A percentile compares a stretch with the other conserved stretches of the same genome.
Evolutionary conservation across 2,113 vertebrate genomes (phyloP).

Genomic region (Oryzias melastigma): DNA sequence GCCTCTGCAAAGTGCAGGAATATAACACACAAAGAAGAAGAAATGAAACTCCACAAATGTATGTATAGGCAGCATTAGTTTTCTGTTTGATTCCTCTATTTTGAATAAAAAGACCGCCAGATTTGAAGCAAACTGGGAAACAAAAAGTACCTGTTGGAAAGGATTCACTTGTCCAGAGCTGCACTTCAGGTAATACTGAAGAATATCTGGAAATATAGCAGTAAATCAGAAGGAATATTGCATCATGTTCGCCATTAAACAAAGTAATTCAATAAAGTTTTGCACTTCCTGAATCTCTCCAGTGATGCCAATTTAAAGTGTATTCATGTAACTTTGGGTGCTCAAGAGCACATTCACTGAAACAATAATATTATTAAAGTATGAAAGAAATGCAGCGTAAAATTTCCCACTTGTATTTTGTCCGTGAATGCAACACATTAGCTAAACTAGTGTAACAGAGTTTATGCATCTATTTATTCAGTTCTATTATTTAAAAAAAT

Average conservation of each 20-base stretch:
- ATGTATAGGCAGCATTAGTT: background rate
- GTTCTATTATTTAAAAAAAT: too few species aligned
- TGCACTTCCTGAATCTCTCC: background rate
- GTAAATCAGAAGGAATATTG: conserved; percentile 1
- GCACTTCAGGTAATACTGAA: conserved; percentile 90
- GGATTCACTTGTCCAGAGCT: conserved; percentile 84
- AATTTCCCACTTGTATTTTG: too few species aligned
- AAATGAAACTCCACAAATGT: background rate
- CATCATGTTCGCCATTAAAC: background rate
- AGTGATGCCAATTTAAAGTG: background rate
- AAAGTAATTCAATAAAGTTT: background rate
- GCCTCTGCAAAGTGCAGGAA: conserved; percentile 75
- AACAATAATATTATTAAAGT: background rate
- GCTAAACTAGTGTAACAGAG: too few species aligned
- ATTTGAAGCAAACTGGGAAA: background rate
- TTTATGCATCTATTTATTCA: too few species aligned
- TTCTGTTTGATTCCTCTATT: background rate
- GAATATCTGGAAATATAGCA: conserved; percentile 75
- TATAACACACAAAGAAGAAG: background rate
- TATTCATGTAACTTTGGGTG: background rate
- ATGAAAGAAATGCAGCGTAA: too few species aligned
- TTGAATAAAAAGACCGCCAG: background rate
- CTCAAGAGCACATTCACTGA: background rate
- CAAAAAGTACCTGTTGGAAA: conserved; percentile 88
- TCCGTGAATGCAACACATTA: too few species aligned